Conservation (phyloP, 2,888 invertebrate species). For the Poecilobothrus nobilitatus region DNA sequence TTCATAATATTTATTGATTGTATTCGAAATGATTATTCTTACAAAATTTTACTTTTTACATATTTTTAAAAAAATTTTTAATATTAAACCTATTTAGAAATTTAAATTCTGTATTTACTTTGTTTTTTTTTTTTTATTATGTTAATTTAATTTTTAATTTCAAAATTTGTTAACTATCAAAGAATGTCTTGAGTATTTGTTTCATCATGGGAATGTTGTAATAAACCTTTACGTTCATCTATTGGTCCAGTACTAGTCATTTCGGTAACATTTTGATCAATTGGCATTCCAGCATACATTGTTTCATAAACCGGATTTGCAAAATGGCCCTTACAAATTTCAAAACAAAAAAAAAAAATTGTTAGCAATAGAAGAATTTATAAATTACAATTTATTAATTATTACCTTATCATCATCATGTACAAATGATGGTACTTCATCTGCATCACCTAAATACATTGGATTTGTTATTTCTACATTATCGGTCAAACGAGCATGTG, state of each 20-base stretch:
- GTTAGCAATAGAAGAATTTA: slow-evolving; percentile 14
- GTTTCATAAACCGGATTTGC: slow-evolving; percentile 82
- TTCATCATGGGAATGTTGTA: slow-evolving; percentile 49
- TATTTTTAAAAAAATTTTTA: too few species aligned
- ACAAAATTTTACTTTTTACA: background rate
- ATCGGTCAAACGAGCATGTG: slow-evolving; percentile 71
- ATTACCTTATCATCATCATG: slow-evolving; percentile 55
- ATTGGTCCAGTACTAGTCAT: slow-evolving; percentile 33
- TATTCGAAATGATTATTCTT: background rate
- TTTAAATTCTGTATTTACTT: background rate
- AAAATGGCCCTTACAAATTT: slow-evolving; percentile 56
- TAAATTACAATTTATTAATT: slow-evolving; percentile 13
- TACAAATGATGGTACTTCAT: slow-evolving; percentile 51
- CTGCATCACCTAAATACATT: slow-evolving; percentile 70
- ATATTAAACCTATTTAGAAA: too few species aligned
- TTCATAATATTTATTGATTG: background rate
- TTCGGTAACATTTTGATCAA: slow-evolving; percentile 33
- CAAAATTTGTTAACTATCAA: slow-evolving; percentile 38
- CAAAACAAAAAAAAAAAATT: background rate
- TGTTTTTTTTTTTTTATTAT: too few species aligned
- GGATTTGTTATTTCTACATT: slow-evolving; percentile 81
- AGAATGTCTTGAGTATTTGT: slow-evolving; percentile 43
- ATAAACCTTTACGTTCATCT: slow-evolving; percentile 50
- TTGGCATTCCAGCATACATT: slow-evolving; percentile 53
- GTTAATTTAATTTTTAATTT: slow-evolving; percentile 30